phyloP scores from a whole-genome alignment of 1,140 invertebrate genomes.

The Atopsyche davidsoni region DNA sequence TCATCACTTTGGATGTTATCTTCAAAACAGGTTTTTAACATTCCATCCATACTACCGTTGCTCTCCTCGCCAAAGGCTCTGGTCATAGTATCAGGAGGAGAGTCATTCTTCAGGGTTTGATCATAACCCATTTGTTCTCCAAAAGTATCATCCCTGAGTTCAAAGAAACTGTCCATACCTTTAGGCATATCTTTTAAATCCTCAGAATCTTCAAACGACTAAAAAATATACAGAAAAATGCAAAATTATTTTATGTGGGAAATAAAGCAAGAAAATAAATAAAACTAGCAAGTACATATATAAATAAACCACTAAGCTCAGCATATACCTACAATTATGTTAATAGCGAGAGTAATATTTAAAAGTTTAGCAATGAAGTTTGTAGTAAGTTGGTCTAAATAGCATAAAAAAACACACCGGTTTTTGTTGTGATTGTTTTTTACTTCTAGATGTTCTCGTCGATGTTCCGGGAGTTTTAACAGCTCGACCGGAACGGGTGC shows the following conservation, averaged over 20 bases:
- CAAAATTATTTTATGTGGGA: not conserved
- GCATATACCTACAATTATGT: no score
- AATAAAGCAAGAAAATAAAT: not conserved
- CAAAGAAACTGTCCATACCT: slow-evolving; percentile 20
- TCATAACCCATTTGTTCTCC: slow-evolving; percentile 13
- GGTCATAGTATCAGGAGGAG: slow-evolving; percentile 19
- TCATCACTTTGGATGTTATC: slow-evolving; percentile 18
- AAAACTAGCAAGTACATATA: no score
- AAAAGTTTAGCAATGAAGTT: no score
- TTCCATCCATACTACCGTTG: slow-evolving; percentile 28
- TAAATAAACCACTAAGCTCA: no score
- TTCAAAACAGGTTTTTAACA: slow-evolving; percentile 23
- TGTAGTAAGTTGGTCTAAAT: not conserved
- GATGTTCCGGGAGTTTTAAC: slow-evolving; percentile 10
- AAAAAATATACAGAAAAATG: slow-evolving; percentile 1
- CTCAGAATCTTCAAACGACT: slow-evolving; percentile 26
- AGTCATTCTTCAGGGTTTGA: slow-evolving; percentile 14
- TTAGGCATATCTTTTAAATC: slow-evolving; percentile 23
- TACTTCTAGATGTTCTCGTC: slow-evolving; percentile 6
- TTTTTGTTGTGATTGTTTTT: slow-evolving; percentile 10
- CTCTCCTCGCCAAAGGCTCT: slow-evolving; percentile 24
- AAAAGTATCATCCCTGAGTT: slow-evolving; percentile 22
- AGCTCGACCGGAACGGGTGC: slow-evolving; percentile 12
- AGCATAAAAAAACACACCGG: slow-evolving; percentile 7
- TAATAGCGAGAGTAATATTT: no score